phyloP scores from a whole-genome alignment of 2,888 invertebrate species.

The Ommatoiulus sabulosus region DNA sequence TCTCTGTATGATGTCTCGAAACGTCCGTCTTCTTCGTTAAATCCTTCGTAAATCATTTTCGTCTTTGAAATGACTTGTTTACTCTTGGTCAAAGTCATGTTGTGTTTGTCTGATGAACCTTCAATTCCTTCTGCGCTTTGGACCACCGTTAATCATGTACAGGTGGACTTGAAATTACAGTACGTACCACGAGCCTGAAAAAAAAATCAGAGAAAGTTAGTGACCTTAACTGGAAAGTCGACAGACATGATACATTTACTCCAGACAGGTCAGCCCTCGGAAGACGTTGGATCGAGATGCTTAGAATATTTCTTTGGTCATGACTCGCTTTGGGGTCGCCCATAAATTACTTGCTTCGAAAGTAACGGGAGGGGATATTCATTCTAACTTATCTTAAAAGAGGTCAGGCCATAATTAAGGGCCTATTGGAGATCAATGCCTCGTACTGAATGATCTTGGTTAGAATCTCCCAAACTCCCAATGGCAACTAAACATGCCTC shows the following conservation, averaged over 20 bases:
- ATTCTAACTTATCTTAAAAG: too few species aligned
- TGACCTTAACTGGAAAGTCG: conserved; percentile 5
- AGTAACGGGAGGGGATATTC: too few species aligned
- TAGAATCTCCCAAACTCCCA: too few species aligned
- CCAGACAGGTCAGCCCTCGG: not conserved
- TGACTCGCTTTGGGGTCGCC: too few species aligned
- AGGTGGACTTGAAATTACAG: not conserved
- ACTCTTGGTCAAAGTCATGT: conserved; percentile 35
- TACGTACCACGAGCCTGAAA: not conserved
- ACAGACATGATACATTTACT: conserved; percentile 16
- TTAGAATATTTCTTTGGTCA: not conserved
- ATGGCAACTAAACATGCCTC: not conserved
- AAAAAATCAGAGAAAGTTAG: conserved; percentile 35
- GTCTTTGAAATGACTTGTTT: conserved; percentile 1
- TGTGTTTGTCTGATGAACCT: not conserved
- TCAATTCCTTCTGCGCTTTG: not conserved
- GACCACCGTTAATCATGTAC: conserved; percentile 26
- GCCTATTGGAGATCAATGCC: too few species aligned
- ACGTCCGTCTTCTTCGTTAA: not conserved
- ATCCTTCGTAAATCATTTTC: conserved; percentile 37
- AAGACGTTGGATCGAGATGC: not conserved
- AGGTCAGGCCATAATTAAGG: too few species aligned
- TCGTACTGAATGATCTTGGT: too few species aligned
- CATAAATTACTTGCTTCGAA: too few species aligned
- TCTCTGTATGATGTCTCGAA: not conserved